phyloP scores from a whole-genome alignment of 2,113 vertebrate genomes.

The Amphiprion ocellaris region DNA sequence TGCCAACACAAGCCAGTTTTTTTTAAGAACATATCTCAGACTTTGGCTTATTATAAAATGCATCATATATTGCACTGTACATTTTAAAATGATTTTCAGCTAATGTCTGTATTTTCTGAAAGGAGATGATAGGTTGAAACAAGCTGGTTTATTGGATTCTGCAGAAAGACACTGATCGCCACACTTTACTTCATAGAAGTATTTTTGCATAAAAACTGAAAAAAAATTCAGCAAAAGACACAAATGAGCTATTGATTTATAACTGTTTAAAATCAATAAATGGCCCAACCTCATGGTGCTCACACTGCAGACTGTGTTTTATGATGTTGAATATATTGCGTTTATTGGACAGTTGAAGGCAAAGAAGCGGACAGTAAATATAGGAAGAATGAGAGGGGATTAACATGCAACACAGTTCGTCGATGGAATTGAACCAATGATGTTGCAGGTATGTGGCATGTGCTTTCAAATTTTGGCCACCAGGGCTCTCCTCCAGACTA shows the following conservation, averaged over 20 bases:
- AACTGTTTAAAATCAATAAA: not conserved
- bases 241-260: not conserved
- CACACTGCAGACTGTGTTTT: not conserved
- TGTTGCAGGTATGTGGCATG: too few species aligned
- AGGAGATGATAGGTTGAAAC: not conserved
- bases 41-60: not conserved
- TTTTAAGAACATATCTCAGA: constrained; percentile 9
- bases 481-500: too few species aligned
- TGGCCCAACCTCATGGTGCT: not conserved
- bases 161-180: not conserved
- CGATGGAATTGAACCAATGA: too few species aligned
- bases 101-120: not conserved
- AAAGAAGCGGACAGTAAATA: too few species aligned
- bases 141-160: not conserved
- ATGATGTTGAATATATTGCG: too few species aligned
- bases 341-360: too few species aligned
- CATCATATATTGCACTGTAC: too few species aligned
- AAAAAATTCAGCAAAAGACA: not conserved
- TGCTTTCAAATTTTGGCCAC: too few species aligned
- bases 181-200: not conserved
- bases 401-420: too few species aligned
- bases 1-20: not conserved
- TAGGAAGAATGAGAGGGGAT: too few species aligned
- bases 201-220: not conserved
- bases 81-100: not conserved